Evolutionary conservation across 1,140 invertebrate genomes (phyloP), one percentile per base, ranked within the genome.

Genomic region (Propsilocerus akamusi): DNA sequence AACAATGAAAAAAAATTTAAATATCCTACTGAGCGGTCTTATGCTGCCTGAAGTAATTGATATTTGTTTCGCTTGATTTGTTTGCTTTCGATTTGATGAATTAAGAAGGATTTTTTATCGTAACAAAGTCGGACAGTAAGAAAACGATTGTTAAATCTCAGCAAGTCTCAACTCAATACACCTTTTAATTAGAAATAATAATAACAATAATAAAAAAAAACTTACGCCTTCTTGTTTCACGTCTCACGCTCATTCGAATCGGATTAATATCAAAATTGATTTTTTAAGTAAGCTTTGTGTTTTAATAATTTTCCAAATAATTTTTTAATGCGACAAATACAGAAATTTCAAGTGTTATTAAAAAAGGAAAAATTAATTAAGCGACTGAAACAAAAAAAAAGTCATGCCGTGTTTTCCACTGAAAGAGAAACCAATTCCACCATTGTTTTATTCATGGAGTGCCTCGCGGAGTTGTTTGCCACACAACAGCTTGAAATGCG

Each of bases 41-140:
- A 41, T 41, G 34, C 34, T 41, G 34, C 34, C 34, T 41, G 34
- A 41, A 41, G 34, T 41, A 41, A 41, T 41, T 41, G 34, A 41
- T 41, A 41, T 41, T 30, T 30, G 10, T 30, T 41, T 41, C 22
- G 14, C 22, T 41, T 41, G n/a, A 30, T 30, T 11, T 11, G 28
- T 30, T 11, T 3, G 10, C n/a, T 30, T 30, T 30, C 10, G n/a
- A 30, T 30, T 30, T 41, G 17, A 41, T 14, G 22, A 37, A 37
- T 14, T 17, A 41, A 41, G 34, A 41, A 41, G n/a, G 34, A 17
- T 20, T 37, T 17, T 17, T 7, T 6, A 37, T 17, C 10, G 20
- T 37, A 14, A 37, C 20, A 20, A 41, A 17, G 28, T 30, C 14
- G 34, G 22, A 20, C 17, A 41, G 34, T 20, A 17, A 41, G 34